These are phyloP conservation scores for Danio aesculapii DNA, from an alignment of 2,797 vertebrate genomes.

Conservation along the genomic window DNA sequence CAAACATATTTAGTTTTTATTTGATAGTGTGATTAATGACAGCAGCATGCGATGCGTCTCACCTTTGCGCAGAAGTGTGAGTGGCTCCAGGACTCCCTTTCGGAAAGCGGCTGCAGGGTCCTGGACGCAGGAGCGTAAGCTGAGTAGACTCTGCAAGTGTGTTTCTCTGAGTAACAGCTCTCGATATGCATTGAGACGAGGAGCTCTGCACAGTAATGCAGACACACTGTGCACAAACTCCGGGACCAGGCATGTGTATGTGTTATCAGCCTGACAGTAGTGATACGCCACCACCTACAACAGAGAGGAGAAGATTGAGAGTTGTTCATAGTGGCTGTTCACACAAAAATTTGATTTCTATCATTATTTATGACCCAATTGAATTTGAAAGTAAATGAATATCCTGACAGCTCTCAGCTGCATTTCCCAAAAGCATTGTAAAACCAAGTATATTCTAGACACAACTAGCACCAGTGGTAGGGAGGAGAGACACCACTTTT, in stretches of 20 bases:
- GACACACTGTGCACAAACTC: constrained; percentile 98
- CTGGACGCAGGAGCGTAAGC: constrained; percentile 97
- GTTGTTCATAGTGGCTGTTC: not conserved
- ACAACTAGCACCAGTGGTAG: not conserved
- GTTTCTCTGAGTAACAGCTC: constrained; percentile 90
- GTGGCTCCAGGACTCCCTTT: constrained; percentile 91
- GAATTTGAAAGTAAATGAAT: not conserved
- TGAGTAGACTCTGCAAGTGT: constrained; percentile 91
- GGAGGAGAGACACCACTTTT: too few species aligned
- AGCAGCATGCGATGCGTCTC: constrained; percentile 48
- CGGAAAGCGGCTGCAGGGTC: constrained; percentile 91
- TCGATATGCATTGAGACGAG: constrained; percentile 86
- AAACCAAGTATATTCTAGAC: not conserved
- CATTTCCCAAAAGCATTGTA: not conserved
- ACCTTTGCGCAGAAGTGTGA: constrained; percentile 89
- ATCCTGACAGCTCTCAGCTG: not conserved
- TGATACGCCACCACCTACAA: constrained; percentile 95
- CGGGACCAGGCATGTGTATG: constrained; percentile 96
- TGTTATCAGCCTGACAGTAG: constrained; percentile 98
- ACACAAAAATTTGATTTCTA: not conserved
- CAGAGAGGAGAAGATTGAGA: constrained; percentile 1
- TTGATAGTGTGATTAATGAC: constrained; percentile 29
- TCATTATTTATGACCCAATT: not conserved
- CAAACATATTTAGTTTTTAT: constrained; percentile 41
- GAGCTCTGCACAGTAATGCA: constrained; percentile 90